phyloP scores from a whole-genome alignment of 1,140 invertebrate genomes.

The Zaprionus vittiger region DNA sequence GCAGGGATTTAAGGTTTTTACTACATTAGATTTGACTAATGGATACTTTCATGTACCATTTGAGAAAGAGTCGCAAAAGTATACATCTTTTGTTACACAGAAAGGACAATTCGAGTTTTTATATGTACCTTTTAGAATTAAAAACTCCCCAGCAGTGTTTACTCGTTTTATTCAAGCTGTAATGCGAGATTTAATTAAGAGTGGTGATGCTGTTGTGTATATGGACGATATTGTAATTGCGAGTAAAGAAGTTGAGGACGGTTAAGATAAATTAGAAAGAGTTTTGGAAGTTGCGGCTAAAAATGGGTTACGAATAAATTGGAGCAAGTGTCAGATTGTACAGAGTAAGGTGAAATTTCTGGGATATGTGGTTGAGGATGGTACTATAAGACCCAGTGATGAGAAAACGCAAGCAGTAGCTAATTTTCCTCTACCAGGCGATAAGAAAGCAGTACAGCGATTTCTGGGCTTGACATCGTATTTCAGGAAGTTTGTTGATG shows the following conservation, averaged over 20 bases:
- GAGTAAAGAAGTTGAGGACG: conserved; percentile 19
- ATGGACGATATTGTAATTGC: conserved; percentile 29
- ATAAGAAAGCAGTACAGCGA: conserved; percentile 29
- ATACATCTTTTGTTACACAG: conserved; percentile 65
- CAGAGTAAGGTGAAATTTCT: conserved; percentile 19
- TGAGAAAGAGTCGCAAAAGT: conserved; percentile 53
- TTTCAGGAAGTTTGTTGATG: conserved; percentile 17
- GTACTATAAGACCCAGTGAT: background rate
- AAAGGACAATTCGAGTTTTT: conserved; percentile 31
- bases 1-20: conserved; percentile 74
- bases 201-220: conserved; percentile 10
- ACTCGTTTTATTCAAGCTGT: conserved; percentile 74
- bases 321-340: conserved; percentile 30
- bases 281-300: background rate
- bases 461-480: conserved; percentile 13
- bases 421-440: conserved; percentile 15
- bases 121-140: conserved; percentile 34
- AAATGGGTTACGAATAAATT: conserved; percentile 5
- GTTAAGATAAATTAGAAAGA: conserved; percentile 12
- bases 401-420: background rate
- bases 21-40: conserved; percentile 85
- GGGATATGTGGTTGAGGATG: conserved; percentile 8
- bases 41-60: conserved; percentile 80
- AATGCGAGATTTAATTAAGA: conserved; percentile 16
- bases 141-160: conserved; percentile 41